Base-by-base conservation (phyloP, 2,797 vertebrate genomes). In the Poecilia gillii region DNA sequence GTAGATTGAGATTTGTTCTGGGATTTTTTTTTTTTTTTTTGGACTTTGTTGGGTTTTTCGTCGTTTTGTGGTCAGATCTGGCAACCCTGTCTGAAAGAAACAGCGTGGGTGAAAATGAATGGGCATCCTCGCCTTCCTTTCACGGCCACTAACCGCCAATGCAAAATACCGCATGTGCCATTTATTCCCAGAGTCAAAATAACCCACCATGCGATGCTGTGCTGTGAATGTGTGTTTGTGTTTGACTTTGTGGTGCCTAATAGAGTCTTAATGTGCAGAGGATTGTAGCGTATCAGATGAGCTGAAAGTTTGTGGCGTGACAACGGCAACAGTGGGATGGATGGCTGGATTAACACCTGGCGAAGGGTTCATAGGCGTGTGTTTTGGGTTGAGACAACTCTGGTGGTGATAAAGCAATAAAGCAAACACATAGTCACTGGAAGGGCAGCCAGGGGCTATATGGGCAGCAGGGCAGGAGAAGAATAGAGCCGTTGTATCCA, bases 111-210 rank as follows among this genome's bases (percentile, higher is more conserved):
- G 77, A 75, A 85, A 89, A 93, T 91, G 92, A 94, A 94, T 88
- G 86, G 88, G 74, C 87, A 91, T 78, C 89, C 92, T 78, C 85
- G 84, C 89, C 85, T 81, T 80, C 81, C 83, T 90, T 93, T 95
- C 95, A 96, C 85, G 93, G 93, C 91, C 84, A 82, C 83, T 93
- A 93, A 85, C 70, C 84, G 3, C 81, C 85, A 80, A 92, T 88
- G 89, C 92, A 92, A 95, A 96, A 96, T 90, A 94, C 78, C 90
- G 66, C 91, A 88, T 89, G 84, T 86, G 80, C 92, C 95, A 95
- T 96, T 95, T 92, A 91, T 94, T 93, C 75, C 83, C 47, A 66
- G 89, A 91, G 94, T 95, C 95, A 95, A 93, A 96, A 96, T 93
- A 95, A 91, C 25, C 88, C 74, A 71, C 73, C 1, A 49, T 89